Percentiles rank a stretch among this genome's conserved stretches.
phyloP scores from a whole-genome alignment of 2,888 invertebrate genomes.

The Eupithecia pulchellata region DNA sequence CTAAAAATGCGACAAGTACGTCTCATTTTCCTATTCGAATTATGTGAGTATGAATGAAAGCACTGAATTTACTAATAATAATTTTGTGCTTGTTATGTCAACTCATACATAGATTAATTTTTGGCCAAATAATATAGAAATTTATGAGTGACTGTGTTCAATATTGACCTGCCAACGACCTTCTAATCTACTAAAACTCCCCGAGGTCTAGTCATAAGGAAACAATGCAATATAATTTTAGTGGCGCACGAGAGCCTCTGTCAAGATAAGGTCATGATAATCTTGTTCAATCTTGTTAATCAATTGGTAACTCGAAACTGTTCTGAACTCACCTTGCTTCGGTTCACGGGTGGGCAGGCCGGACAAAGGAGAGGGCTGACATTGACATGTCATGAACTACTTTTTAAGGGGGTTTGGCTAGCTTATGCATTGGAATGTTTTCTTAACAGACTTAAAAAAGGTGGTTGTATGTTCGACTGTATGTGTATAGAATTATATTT shows the following conservation, averaged over 20 bases:
- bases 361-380: conserved; percentile 12
- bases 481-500: no score
- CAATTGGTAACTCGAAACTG: conserved; percentile 54
- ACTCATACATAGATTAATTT: no score
- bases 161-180: conserved; percentile 5
- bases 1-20: no score
- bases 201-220: conserved; percentile 45
- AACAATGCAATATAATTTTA: conserved; percentile 51
- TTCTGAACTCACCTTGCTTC: conserved; percentile 51
- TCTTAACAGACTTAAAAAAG: background rate
- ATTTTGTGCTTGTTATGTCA: no score
- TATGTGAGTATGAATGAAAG: no score
- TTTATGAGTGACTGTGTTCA: no score
- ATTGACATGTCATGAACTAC: conserved; percentile 8
- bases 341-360: conserved; percentile 34
- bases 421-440: background rate
- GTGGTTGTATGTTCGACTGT: background rate
- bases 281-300: conserved; percentile 54
- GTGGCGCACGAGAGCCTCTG: conserved; percentile 44
- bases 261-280: conserved; percentile 58
- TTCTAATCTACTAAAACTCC: conserved; percentile 29
- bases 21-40: no score
- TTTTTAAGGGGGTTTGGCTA: background rate
- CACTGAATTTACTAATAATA: no score
- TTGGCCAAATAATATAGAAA: no score